phyloP scores from a whole-genome alignment of 2,113 vertebrate species.

The Engraulis encrasicolus region DNA sequence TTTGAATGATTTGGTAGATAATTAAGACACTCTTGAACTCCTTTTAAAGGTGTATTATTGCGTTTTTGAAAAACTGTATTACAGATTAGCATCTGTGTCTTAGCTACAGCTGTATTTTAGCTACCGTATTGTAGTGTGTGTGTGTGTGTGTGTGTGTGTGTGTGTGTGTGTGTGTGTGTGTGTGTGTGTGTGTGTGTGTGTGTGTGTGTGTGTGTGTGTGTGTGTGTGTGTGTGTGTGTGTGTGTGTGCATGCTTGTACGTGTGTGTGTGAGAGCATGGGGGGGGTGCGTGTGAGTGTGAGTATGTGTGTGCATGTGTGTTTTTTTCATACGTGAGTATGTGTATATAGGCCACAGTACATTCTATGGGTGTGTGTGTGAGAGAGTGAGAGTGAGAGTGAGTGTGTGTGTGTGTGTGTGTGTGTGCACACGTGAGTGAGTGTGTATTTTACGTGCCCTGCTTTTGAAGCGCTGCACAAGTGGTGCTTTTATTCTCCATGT shows the following conservation, averaged over 20 bases:
- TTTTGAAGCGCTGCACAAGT: background rate
- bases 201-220: background rate
- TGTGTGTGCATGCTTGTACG: slow-evolving; percentile 4
- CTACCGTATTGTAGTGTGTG: slow-evolving; percentile 2
- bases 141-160: slow-evolving; percentile 41
- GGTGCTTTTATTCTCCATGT: background rate
- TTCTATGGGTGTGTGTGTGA: background rate
- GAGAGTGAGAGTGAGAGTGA: background rate
- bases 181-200: background rate
- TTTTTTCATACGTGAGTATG: background rate
- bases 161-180: background rate
- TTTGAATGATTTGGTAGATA: background rate
- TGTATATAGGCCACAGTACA: background rate
- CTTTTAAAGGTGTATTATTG: background rate
- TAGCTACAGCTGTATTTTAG: background rate
- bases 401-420: background rate
- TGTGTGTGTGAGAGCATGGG: slow-evolving; percentile 23
- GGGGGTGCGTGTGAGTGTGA: slow-evolving; percentile 50
- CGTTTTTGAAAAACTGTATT: background rate
- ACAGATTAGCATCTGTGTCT: background rate
- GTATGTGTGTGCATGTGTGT: background rate
- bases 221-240: background rate
- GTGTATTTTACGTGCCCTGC: background rate
- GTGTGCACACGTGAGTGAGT: too few relatives aligned
- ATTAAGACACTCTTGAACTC: slow-evolving; percentile 2